Conservation (phyloP, 1,140 invertebrate genomes). For the Oryzaephilus surinamensis region DNA sequence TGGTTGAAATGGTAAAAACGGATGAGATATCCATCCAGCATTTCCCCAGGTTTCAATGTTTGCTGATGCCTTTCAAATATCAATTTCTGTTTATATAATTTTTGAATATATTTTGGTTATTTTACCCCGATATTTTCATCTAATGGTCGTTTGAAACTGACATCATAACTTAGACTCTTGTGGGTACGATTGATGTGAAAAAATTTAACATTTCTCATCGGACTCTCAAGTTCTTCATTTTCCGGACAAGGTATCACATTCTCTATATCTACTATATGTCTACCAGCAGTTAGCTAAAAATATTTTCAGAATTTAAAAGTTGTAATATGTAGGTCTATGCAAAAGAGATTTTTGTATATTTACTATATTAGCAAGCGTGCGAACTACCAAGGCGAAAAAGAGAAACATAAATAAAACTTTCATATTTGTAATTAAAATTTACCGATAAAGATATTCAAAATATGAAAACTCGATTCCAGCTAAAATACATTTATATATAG, state of each 20-base stretch:
- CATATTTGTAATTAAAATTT: no score
- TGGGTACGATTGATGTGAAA: slow-evolving; percentile 6
- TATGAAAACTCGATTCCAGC: no score
- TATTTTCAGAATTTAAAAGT: no score
- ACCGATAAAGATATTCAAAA: no score
- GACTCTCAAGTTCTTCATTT: slow-evolving; percentile 8
- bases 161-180: slow-evolving; percentile 7
- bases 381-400: no score
- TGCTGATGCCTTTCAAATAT: not conserved
- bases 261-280: not conserved
- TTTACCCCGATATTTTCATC: slow-evolving; percentile 13
- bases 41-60: slow-evolving; percentile 1
- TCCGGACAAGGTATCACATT: slow-evolving; percentile 5
- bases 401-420: no score
- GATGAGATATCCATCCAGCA: slow-evolving; percentile 7
- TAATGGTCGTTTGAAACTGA: slow-evolving; percentile 5
- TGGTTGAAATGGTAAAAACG: slow-evolving; percentile 9
- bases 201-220: slow-evolving; percentile 9
- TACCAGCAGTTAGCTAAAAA: no score
- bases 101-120: not conserved
- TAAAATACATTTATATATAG: no score
- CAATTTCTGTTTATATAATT: not conserved
- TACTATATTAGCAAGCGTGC: no score
- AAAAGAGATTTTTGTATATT: no score
- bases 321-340: no score